Evolutionary conservation across 2,113 vertebrate species (phyloP).

Genomic region (Geothlypis trichas): DNA sequence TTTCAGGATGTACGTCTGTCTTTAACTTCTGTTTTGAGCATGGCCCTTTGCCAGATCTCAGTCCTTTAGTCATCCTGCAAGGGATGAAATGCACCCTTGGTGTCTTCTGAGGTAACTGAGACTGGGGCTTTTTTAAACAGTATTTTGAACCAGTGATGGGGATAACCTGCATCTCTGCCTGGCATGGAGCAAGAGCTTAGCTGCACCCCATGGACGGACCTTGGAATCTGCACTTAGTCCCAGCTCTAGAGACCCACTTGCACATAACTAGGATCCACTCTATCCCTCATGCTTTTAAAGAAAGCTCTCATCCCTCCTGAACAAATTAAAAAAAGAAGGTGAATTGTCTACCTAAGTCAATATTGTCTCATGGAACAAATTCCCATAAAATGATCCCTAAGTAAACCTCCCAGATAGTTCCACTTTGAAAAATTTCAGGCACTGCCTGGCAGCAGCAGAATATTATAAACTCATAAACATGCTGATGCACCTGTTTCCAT

Average conservation of each 20-base stretch:
- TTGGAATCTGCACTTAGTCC: too few species aligned
- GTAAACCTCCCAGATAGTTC: not conserved
- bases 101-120: not conserved
- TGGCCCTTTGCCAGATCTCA: not conserved
- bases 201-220: not conserved
- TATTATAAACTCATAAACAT: not conserved
- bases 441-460: not conserved
- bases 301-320: not conserved
- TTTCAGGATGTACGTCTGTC: accelerated
- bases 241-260: not conserved
- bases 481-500: not conserved
- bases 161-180: not conserved
- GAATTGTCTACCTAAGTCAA: not conserved
- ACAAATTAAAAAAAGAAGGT: not conserved
- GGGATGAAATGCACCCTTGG: not conserved
- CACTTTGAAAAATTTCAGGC: not conserved
- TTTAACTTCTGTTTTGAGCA: not conserved
- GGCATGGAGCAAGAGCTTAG: not conserved
- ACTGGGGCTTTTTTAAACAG: not conserved
- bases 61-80: not conserved
- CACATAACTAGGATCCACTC: not conserved
- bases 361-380: not conserved
- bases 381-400: not conserved
- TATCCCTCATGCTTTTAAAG: not conserved
- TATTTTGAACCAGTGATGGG: not conserved